Conservation (phyloP, 2,797 vertebrate genomes). For the Glossophaga mutica region DNA sequence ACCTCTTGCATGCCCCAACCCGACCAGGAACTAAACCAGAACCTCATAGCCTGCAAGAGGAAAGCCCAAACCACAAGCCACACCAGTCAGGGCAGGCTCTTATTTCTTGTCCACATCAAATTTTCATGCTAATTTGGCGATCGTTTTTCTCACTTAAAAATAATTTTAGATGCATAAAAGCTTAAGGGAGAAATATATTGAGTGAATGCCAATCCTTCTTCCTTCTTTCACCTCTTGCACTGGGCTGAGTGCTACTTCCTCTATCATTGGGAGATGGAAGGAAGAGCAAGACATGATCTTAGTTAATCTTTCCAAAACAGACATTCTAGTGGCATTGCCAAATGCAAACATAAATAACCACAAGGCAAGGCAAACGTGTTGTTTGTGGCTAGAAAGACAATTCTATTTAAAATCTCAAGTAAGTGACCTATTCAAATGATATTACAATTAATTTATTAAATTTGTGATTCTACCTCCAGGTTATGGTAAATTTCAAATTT, state of each 20-base stretch:
- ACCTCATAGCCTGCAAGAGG: not conserved
- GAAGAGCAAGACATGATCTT: not conserved
- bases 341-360: not conserved
- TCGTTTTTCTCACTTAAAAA: not conserved
- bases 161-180: constrained; percentile 35
- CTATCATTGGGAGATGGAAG: not conserved
- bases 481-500: constrained; percentile 16
- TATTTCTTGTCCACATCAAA: not conserved
- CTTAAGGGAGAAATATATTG: not conserved
- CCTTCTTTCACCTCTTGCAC: not conserved
- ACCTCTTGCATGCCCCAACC: not conserved
- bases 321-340: not conserved
- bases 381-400: not conserved
- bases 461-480: not conserved
- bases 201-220: not conserved
- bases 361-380: not conserved
- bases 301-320: not conserved
- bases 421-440: not conserved
- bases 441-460: not conserved
- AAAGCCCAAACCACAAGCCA: not conserved
- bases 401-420: not conserved
- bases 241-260: not conserved
- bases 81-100: not conserved
- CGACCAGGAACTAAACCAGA: not conserved
- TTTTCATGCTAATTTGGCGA: not conserved